Conservation (phyloP, 2,113 vertebrate species). For the Danio rerio region GRCz12tu NC_133180.1:21002501-21003000, state of each 20-base stretch:
- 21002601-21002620: not conserved
- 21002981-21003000: not conserved
- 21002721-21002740: not conserved
- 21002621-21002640: not conserved
- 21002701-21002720: not conserved
- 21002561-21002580: constrained; percentile 23
- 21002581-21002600: not conserved
- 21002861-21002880: constrained; percentile 22
- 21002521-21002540: not conserved
- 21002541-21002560: constrained; percentile 29
- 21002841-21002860: constrained; percentile 28
- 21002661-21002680: constrained; percentile 2
- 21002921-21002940: constrained; percentile 8
- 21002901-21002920: constrained; percentile 12
- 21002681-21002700: not conserved
- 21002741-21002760: not conserved
- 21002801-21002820: not conserved
- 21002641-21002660: not conserved
- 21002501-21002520: not conserved
- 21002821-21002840: constrained; percentile 31
- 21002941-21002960: not conserved
- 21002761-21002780: constrained; percentile 7
- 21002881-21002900: not conserved
- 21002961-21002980: not conserved
- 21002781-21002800: constrained; percentile 24